Base-by-base conservation (phyloP, 2,888 invertebrate species). In the Galerucella nymphaeae region DNA sequence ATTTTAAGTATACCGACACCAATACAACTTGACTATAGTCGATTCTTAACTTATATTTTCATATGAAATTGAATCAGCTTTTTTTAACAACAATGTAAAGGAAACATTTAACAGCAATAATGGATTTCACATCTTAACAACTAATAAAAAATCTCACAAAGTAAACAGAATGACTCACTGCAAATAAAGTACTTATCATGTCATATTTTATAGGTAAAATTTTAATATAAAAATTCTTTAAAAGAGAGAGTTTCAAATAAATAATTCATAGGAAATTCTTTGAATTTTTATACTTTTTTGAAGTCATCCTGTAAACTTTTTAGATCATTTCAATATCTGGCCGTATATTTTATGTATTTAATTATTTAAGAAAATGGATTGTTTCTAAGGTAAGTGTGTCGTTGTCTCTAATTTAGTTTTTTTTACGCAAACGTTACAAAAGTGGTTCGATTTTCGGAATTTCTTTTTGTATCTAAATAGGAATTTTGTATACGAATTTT, bases 401-500 rank as follows among this genome's bases (percentile, higher is more conserved):
- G 87, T 87, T 87, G 87, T 87, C 86, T 87, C 85, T 80, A 82
- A 83, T 83, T 84, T 83, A 81, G 81, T 83, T 81, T 78, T 74
- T 65, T 38, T 38, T 68, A 82, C 81, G 79, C 80, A 82, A 82
- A 80, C 76, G 81, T 79, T 79, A 81, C 76, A 79, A 80, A 81
- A 81, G 77, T 81, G 79, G 80, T 80, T 79, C 79, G 80, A 78
- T 80, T 80, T 83, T 83, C 83, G 83, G 82, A 82, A 82, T 79
- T 80, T 76, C 78, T 77, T 30, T 30, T n/a, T n/a, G n/a, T 80
- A 82, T 82, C 80, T 80, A 78, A 64, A 71, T 45, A 66, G 70
- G 58, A 72, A 71, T 70, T 55, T 72, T 67, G 42, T 63, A 65
- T 67, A 58, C 23, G 58, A 73, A 72, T 57, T 67, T 68, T 61